phyloP scores from a whole-genome alignment of 2,113 vertebrate genomes.

The Silurus asotus region DNA sequence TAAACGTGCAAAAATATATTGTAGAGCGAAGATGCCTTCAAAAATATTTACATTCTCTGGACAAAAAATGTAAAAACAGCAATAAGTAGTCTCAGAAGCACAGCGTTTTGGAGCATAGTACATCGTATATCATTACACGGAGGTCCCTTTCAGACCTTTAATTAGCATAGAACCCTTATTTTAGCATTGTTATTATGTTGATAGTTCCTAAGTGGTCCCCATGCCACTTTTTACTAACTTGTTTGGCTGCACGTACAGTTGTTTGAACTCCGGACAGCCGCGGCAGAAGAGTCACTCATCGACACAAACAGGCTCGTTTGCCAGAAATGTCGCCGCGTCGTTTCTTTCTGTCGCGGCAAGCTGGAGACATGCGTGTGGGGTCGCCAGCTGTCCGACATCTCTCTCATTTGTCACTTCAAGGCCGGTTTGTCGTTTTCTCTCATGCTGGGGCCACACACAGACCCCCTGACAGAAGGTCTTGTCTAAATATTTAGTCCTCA shows the following conservation, averaged over 20 bases:
- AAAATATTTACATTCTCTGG: background rate
- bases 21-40: background rate
- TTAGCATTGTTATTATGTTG: conserved; percentile 12
- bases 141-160: too few species aligned
- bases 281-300: background rate
- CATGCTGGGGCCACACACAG: conserved; percentile 15
- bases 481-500: conserved; percentile 55
- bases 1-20: background rate
- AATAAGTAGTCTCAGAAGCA: background rate
- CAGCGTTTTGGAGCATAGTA: background rate
- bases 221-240: conserved; percentile 11
- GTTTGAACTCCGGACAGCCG: background rate
- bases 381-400: conserved; percentile 48
- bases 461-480: conserved; percentile 46
- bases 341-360: conserved; percentile 22
- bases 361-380: conserved; percentile 33
- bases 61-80: background rate
- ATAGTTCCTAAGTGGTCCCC: conserved; percentile 23
- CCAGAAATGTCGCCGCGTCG: conserved; percentile 31
- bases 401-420: conserved; percentile 42
- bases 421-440: conserved; percentile 42
- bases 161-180: background rate
- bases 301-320: conserved; percentile 26
- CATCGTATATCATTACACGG: background rate
- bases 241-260: background rate